Conservation (phyloP, 2,888 invertebrate species). For the Actias luna region DNA sequence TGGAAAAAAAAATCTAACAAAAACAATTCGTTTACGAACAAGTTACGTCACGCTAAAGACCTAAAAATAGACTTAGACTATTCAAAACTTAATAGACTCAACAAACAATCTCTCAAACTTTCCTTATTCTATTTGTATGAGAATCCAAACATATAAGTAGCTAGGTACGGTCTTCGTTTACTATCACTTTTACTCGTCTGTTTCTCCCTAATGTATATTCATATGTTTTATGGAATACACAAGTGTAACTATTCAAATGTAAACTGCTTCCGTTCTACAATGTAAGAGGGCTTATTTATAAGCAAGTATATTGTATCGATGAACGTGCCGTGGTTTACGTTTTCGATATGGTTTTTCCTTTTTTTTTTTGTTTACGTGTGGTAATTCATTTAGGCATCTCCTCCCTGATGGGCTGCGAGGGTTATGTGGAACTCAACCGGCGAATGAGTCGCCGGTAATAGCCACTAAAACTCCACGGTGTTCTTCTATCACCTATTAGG, state of each 20-base stretch:
- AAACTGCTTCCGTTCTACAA: neutral
- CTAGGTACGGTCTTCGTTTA: neutral
- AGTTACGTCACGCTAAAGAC: too few relatives aligned
- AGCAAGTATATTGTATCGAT: neutral
- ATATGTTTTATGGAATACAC: neutral
- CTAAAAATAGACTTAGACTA: neutral
- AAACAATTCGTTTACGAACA: too few relatives aligned
- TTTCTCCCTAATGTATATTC: conserved; percentile 9
- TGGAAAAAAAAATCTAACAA: too few relatives aligned
- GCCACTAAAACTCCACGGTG: too few relatives aligned
- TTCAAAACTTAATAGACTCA: neutral
- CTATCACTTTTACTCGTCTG: neutral
- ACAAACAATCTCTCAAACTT: neutral
- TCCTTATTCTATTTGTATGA: neutral
- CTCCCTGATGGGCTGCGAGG: too few relatives aligned
- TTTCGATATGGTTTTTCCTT: neutral
- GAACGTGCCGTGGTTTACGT: neutral
- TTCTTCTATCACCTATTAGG: too few relatives aligned
- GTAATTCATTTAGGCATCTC: too few relatives aligned
- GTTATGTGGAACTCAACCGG: too few relatives aligned
- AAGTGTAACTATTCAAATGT: conserved; percentile 2
- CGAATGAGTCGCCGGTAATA: too few relatives aligned
- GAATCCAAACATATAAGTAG: neutral
- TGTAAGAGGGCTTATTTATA: neutral
- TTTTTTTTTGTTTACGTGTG: too few relatives aligned